Evolutionary conservation across 2,888 invertebrate species (phyloP), one percentile per base, ranked within the genome.

Genomic region (Parnassius smintheus): DNA sequence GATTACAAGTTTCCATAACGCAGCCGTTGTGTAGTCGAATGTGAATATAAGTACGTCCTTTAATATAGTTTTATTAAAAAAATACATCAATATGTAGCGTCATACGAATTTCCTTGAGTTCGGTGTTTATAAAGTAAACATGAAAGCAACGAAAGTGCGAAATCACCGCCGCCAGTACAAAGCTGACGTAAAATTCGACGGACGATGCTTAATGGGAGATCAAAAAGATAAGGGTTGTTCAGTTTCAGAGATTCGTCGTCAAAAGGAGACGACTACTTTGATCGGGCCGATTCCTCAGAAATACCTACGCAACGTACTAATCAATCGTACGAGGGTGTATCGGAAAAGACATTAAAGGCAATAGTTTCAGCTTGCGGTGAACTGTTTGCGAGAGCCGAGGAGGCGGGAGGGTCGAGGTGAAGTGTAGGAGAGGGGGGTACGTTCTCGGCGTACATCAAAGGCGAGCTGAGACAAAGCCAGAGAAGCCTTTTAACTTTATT

Each of bases 401-500:
- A 62, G 62, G 68, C 58, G 70, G 65, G 74, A 73, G 70, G 75
- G 80, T 79, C 11, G 62, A 52, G 62, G 66, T 64, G 61, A 65
- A 58, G 71, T 63, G 74, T 71, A 68, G 74, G 79, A 80, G 44
- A 53, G 64, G 65, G 62, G 63, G 66, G 68, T 70, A 75, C 70
- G 75, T 70, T 72, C 75, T 72, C 76, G 73, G 77, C 76, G 82
- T 68, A 90, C 88, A 91, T 91, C 91, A 91, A 91, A 91, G 91
- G 90, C 82, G 83, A 78, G 80, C 79, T 89, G 88, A 91, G 91
- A 91, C 91, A 91, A 91, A 91, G 90, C 89, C 83, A 76, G 85
- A 88, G 85, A 88, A 90, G 90, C 90, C 91, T 91, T 91, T 91
- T 91, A 91, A 91, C 90, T 91, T 91, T 91, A 91, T 91, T 91